Evolutionary conservation across 2,888 invertebrate species (phyloP), one percentile per base, ranked within the genome.

Genomic region (Andrena dorsata): DNA sequence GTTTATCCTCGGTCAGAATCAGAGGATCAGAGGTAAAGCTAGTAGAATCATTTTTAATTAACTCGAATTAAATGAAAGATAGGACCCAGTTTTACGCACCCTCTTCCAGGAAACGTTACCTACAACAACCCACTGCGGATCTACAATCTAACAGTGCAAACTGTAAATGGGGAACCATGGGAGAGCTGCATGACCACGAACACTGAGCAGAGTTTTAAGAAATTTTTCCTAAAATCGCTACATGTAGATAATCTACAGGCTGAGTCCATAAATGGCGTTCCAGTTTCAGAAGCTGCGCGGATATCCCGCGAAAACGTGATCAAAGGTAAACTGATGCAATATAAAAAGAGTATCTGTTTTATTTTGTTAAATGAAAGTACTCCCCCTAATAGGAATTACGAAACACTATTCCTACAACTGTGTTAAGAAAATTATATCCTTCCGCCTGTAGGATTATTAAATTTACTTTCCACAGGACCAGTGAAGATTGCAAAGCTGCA

Each of bases 221-320:
- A 85, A 8, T 86, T 91, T 7, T 85, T 66, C 10, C 71, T 86
- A 2, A 85, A 88, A 35, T 81, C 61, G 6, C 72, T 92, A 6
- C 16, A 81, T 8, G 86, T 91, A 8, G 72, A 86, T 47, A 58
- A 89, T 71, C 61, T 93, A 5, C 16, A 79, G 16, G 89, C 87
- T 2, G 86, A 89, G 13, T 86, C 61, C 20, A 84, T 93, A 32
- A 93, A 93, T 32, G 90, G 88, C 0, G 82, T 92, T 2, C 72
- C 82, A 0, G 64, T 91, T 10, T 74, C 87, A 0, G 78, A 91
- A 69, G 90, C 90, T 64, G 93, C 93, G 2, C 90, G 88, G 84
- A 83, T 90, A 35, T 90, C 92, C 2, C 80, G 82, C 5, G 72
- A 88, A 53, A 93, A 92, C 72, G 72, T 90, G 53, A 89, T 93